Base-by-base conservation (phyloP, 2,888 invertebrate species). In the Agrilus mali region DNA sequence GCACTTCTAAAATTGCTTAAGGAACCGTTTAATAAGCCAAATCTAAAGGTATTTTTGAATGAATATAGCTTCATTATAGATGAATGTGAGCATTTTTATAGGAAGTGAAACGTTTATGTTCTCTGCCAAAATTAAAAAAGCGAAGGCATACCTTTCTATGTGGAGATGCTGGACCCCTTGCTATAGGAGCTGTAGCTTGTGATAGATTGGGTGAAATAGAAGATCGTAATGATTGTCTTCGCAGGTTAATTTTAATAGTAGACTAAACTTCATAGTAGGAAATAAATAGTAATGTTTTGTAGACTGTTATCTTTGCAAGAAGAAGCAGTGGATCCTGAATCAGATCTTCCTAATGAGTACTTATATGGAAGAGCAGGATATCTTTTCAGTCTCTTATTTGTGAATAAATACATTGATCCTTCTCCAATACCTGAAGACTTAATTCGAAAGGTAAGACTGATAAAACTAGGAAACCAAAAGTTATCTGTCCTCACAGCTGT, bases 351-450 rank as follows among this genome's bases (percentile, higher is more conserved):
- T 0, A 85, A 92, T 72, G 93, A 93, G 67, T 65, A 89, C 43
- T 70, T 94, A 32, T 90, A 87, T 70, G 93, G 94, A 5, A 73
- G 86, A 59, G 76, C 77, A 51, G 93, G 93, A 15, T 92, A 86
- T 63, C 68, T 94, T 12, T 87, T 75, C 67, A 71, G 86, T 3
- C 69, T 92, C 40, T 66, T 89, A 7, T 87, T 81, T 70, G 74
- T 88, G 1, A 82, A 82, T 57, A 73, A 76, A 57, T 62, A 82
- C 57, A 67, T 82, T 51, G 72, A 72, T 33, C 70, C 75, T 31
- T 69, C 75, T 41, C 65, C 74, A 7, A 72, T 87, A 51, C 73
- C 79, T 42, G 63, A 69, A 14, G 62, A 65, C 43, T 64, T 77
- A 38, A 77, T 83, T 46, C 70, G 70, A 62, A 71, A 73, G 71